phyloP scores from a whole-genome alignment of 2,113 vertebrate species.

The Heterotilapia buettikoferi region DNA sequence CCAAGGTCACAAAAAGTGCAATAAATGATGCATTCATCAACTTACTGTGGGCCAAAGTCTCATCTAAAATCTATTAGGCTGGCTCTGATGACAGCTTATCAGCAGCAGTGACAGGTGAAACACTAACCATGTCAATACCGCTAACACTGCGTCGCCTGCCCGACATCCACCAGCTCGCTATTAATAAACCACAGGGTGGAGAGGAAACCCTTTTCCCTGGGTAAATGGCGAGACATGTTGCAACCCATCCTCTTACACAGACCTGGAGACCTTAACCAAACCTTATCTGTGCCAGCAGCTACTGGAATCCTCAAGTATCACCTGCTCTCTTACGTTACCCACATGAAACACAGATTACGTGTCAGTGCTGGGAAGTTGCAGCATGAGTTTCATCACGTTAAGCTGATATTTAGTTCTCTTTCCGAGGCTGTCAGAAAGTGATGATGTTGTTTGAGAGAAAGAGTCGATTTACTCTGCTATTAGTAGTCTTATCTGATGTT shows the following conservation, averaged over 20 bases:
- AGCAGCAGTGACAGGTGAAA: conserved; percentile 44
- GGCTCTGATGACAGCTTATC: conserved; percentile 33
- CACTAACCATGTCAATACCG: conserved; percentile 27
- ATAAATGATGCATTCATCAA: conserved; percentile 22
- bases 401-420: not conserved
- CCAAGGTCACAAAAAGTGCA: not conserved
- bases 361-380: not conserved
- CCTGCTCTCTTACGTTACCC: not conserved
- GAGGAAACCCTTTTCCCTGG: conserved; percentile 32
- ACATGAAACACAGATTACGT: not conserved
- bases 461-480: conserved; percentile 1
- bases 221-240: conserved; percentile 20
- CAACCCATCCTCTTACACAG: conserved; percentile 4
- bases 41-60: not conserved
- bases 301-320: not conserved
- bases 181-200: conserved; percentile 32
- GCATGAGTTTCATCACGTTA: not conserved
- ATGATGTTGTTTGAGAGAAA: not conserved
- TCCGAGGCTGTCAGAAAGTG: not conserved
- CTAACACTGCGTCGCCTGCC: not conserved
- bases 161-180: not conserved
- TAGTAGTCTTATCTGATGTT: conserved; percentile 2
- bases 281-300: not conserved
- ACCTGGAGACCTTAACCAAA: conserved; percentile 21
- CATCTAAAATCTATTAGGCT: conserved; percentile 44